A percentile compares a stretch with the other conserved stretches of the same genome.
Evolutionary conservation across 23 tunicate species (phyloP).

Genomic region (Pegea sp.): DNA sequence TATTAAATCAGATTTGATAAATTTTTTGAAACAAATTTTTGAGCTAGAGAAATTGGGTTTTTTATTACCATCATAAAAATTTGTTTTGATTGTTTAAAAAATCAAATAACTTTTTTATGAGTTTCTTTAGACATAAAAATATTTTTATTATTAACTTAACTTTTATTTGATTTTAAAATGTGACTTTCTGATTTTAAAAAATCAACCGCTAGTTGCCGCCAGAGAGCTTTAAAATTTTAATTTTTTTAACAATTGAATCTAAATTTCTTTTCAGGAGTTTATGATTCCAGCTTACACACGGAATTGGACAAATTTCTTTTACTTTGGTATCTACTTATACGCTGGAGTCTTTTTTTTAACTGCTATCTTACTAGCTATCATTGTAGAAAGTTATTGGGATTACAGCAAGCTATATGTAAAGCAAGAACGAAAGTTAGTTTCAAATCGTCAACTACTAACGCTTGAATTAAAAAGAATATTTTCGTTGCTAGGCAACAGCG

Average conservation of each 20-base stretch:
- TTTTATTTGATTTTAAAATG: not conserved
- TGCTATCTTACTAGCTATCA: conserved; percentile 82
- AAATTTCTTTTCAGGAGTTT: conserved; percentile 59
- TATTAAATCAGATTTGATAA: too few species aligned
- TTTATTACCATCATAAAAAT: too few species aligned
- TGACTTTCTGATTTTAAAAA: not conserved
- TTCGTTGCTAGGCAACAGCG: conserved; percentile 35
- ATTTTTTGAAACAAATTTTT: too few species aligned
- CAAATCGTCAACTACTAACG: not conserved
- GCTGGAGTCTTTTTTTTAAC: conserved; percentile 89
- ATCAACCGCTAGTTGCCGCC: too few species aligned
- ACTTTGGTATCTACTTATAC: conserved; percentile 68
- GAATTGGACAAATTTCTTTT: conserved; percentile 72
- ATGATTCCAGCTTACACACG: conserved; percentile 63
- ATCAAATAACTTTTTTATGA: too few species aligned
- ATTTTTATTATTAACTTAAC: too few species aligned
- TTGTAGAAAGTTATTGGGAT: conserved; percentile 96
- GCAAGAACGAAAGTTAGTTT: conserved; percentile 48
- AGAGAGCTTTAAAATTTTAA: too few species aligned
- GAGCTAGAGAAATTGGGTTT: too few species aligned
- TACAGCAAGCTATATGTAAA: conserved; percentile 87
- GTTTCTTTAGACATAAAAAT: too few species aligned
- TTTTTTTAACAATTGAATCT: not conserved
- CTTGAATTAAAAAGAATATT: not conserved
- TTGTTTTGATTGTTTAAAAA: too few species aligned